Evolutionary conservation across 2,888 invertebrate species (phyloP).

Genomic region (Brachyopa scutellaris): DNA sequence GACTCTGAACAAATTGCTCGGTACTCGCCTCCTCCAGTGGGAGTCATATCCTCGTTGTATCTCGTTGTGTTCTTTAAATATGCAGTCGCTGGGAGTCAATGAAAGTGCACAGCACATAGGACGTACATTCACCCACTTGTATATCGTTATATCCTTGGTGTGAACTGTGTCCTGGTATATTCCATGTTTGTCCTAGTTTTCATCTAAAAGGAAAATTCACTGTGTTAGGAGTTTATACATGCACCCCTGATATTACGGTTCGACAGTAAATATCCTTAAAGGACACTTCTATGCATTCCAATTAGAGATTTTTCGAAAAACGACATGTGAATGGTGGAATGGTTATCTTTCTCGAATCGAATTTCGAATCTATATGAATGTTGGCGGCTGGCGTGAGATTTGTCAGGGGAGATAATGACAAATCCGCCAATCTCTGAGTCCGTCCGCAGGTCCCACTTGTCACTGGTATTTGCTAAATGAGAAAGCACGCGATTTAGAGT

Average conservation of each 20-base stretch:
- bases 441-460: conserved; percentile 27
- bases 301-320: conserved; percentile 58
- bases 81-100: conserved; percentile 49
- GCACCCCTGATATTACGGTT: conserved; percentile 10
- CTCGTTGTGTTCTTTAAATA: conserved; percentile 8
- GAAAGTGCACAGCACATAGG: conserved; percentile 59
- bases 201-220: not conserved
- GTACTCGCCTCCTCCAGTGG: conserved; percentile 20
- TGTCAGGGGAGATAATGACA: conserved; percentile 15
- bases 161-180: conserved; percentile 31
- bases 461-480: conserved; percentile 45
- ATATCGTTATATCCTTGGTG: conserved; percentile 3
- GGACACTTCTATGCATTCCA: conserved; percentile 66
- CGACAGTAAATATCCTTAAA: conserved; percentile 67
- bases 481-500: conserved; percentile 56
- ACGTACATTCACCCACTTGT: conserved; percentile 55
- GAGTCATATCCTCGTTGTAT: conserved; percentile 9
- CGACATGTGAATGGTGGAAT: not conserved
- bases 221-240: conserved; percentile 29
- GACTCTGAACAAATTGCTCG: conserved; percentile 42
- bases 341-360: not conserved
- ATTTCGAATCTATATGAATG: not conserved
- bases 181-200: conserved; percentile 62
- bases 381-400: conserved; percentile 30
- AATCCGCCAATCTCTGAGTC: conserved; percentile 35